Base-by-base conservation (phyloP, 2,888 invertebrate genomes). In the Synergus umbraculus region DNA sequence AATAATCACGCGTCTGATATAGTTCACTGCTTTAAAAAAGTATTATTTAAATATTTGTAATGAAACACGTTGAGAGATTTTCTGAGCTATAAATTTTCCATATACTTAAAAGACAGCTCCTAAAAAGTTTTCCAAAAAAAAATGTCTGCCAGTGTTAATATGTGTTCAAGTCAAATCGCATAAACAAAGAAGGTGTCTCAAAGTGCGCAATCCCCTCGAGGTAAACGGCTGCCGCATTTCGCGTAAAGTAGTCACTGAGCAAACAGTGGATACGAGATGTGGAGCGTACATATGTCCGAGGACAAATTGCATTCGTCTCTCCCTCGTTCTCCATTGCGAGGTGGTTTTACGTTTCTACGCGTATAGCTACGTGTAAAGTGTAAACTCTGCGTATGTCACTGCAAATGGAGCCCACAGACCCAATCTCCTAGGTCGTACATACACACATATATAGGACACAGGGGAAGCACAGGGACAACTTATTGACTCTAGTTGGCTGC, bases 401-500 rank as follows among this genome's bases (percentile, higher is more conserved):
- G 37, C 10, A 60, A 76, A 60, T 76, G 60, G 44, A 76, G 43
- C 41, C 43, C 18, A 63, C 63, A 60, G 76, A 37, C 63, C 60
- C 60, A 10, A 49, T 49, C 49, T 49, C 15, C 15, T 15, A 5
- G 5, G 2, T n/a, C 29, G 29, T 29, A 29, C 29, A 29, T 29
- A 29, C 29, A 29, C 29, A 8, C 9, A 54, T 54, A 54, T 0
- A 46, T 46, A 4, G 43, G 9, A 22, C 41, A 76, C 41, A 76
- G 64, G 64, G 67, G 77, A 78, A 76, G n/a, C 78, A 54, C 78
- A n/a, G 44, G 44, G 78, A 54, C 49, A 78, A 84, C 81, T 84
- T 82, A 82, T 82, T 82, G 82, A 83, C 82, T 83, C 69, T 78
- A 79, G 78, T 80, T 81, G 79, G 79, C 80, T 83, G 78, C 83